Base-by-base conservation (phyloP, 2,113 vertebrate species). In the Stictonetta naevosa region DNA sequence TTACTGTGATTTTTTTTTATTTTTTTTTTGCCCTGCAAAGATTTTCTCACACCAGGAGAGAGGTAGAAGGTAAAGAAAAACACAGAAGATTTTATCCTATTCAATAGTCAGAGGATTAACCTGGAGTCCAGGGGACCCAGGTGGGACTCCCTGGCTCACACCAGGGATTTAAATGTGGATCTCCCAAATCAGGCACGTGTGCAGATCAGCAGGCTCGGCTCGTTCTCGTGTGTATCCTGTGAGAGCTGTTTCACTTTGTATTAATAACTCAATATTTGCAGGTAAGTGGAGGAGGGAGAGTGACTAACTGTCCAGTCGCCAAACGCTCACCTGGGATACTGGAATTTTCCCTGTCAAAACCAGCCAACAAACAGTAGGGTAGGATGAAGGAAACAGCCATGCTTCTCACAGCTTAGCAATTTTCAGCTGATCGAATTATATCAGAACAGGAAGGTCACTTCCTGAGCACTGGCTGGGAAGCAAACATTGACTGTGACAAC, bases 231-330 rank as follows among this genome's bases (percentile, higher is more conserved):
- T 18, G 66, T 13, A 64, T 62, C 71, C 87, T 73, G 34, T 8
- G 89, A 95, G 66, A 95, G 62, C 53, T 91, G 58, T 69, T 87
- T 89, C 44, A 53, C 62, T 84, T 72, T 69, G 77, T 84, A 87
- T 95, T 85, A 94, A 95, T 95, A 95, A 97, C 94, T 94, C 93
- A 94, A 2, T 82, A 77, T 89, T 92, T 91, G 28, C 84, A 90
- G 87, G 71, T 67, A 95, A 78, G 62, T 23, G 33, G 58, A 75
- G 62, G 59, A 84, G 38, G 83, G 36, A 77, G 58, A 94, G 73
- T 89, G n/a, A 48, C 78, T 91, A 91, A 94, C 89, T 84, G 92
- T 60, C 91, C 81, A 64, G 83, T 53, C 60, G 73, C 86, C 92
- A 92, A 91, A 94, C 48, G 72, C 48, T 29, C 92, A 88, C 62